Base-by-base conservation (phyloP, 2,113 vertebrate genomes). In the Stercorarius parasiticus region DNA sequence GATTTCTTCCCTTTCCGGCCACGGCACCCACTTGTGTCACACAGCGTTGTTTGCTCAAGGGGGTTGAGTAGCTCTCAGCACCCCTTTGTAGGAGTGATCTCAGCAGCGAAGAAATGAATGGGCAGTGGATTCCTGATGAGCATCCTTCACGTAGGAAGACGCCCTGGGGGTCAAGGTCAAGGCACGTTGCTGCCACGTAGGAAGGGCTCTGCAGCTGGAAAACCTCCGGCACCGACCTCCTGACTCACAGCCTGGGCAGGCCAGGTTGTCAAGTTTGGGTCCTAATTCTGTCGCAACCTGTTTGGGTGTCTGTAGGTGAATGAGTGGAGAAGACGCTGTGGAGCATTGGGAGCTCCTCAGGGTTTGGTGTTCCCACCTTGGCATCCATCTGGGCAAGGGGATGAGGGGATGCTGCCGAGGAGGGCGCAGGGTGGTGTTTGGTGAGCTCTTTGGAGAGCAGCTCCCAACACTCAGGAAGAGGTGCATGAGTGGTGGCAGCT, bases 401-500 rank as follows among this genome's bases (percentile, higher is more conserved):
- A 5, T 19, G 62, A 64, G 40, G 73, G 65, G 50, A 5, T 19
- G 62, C 8, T 26, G 50, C 42, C 1, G 9, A 13, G 30, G 40
- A 7, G 34, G 38, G 13, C 6, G 2, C 1, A 6, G 62, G 61
- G 13, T 56, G 36, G 36, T 15, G 0, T 26, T 40, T 9, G 52
- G 26, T 15, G 70, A 59, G 16, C 26, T 56, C 42, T 40, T 15
- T 3, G 36, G 32, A 7, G 42, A 29, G 40, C 8, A 1, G 53
- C 53, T 17, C n/a, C 2, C 1, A 42, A 1, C 10, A 52, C 45
- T 34, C 9, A 1, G 56, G 49, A 30, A 9, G 47, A n/a, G 32
- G 30, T 5, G 73, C 29, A 14, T 32, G 79, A 55, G 58, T 5
- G 0, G 47, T 0, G 5, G 4, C 1, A 13, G 20, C 42, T 1